A percentile compares a stretch with the other conserved stretches of the same genome.
Conservation (phyloP, 2,888 invertebrate genomes). For the Mesorhabditis belari region DNA sequence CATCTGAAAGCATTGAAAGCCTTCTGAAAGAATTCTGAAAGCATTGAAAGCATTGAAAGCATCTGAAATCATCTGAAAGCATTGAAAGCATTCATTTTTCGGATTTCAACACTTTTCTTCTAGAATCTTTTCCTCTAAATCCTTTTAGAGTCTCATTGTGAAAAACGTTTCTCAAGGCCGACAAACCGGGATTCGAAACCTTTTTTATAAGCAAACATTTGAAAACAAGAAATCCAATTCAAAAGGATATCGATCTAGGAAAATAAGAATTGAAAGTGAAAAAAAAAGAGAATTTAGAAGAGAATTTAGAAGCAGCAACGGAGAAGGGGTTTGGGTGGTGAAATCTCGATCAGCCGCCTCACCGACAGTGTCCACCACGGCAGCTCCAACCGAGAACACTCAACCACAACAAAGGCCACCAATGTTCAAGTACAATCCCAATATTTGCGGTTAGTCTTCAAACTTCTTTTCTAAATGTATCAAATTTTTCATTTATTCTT, state of each 20-base stretch:
- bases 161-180: too few relatives aligned
- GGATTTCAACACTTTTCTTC: too few relatives aligned
- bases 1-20: too few relatives aligned
- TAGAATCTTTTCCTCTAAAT: too few relatives aligned
- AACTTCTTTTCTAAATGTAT: neutral
- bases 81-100: too few relatives aligned
- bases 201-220: too few relatives aligned
- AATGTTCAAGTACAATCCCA: slow-evolving; percentile 22
- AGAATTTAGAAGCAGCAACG: slow-evolving; percentile 42
- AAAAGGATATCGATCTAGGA: too few relatives aligned
- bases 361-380: slow-evolving; percentile 8
- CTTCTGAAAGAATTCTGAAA: neutral
- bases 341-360: slow-evolving; percentile 37
- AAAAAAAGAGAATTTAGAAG: too few relatives aligned
- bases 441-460: slow-evolving; percentile 34
- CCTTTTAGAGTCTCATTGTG: too few relatives aligned
- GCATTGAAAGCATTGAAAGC: neutral
- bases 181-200: too few relatives aligned
- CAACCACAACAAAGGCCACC: slow-evolving; percentile 34
- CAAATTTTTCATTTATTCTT: neutral
- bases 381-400: slow-evolving; percentile 22
- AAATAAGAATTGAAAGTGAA: too few relatives aligned
- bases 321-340: slow-evolving; percentile 52
- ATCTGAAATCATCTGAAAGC: neutral
- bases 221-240: too few relatives aligned